phyloP scores from a whole-genome alignment of 2,888 invertebrate species.

The Dynastes tityus region DNA sequence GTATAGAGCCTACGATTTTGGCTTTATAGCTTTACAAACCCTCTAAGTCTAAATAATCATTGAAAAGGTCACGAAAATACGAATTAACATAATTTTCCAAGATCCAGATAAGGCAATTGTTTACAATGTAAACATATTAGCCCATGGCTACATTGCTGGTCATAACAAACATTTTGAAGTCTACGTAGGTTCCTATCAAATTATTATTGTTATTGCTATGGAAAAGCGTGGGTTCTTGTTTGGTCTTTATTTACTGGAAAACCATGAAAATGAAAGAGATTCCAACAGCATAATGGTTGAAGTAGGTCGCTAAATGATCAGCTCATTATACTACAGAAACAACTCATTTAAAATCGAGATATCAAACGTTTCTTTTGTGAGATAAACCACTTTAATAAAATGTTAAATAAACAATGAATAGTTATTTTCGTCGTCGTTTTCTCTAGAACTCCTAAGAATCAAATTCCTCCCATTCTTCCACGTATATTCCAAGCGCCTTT shows the following conservation, averaged over 20 bases:
- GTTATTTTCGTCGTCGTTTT: too few species aligned
- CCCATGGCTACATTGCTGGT: not conserved
- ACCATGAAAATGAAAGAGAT: too few species aligned
- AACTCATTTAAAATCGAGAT: not conserved
- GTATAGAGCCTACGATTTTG: too few species aligned
- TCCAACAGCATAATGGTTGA: too few species aligned
- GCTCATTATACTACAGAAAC: not conserved
- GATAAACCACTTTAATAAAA: too few species aligned
- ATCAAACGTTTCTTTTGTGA: too few species aligned
- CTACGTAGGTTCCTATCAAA: not conserved
- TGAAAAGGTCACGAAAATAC: not conserved
- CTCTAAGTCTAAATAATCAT: not conserved
- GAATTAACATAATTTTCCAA: slow-evolving; percentile 12
- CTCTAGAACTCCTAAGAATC: too few species aligned
- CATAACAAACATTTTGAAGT: not conserved
- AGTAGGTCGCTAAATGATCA: not conserved
- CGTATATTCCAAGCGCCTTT: too few species aligned
- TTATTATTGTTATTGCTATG: not conserved
- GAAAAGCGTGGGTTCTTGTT: not conserved
- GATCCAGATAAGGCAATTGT: not conserved
- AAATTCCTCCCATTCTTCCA: too few species aligned
- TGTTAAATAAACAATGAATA: too few species aligned
- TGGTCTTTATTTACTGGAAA: too few species aligned
- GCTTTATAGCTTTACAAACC: too few species aligned
- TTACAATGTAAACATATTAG: slow-evolving; percentile 4